Evolutionary conservation across 2,797 vertebrate species (phyloP).

Genomic region (Streptopelia turtur): DNA sequence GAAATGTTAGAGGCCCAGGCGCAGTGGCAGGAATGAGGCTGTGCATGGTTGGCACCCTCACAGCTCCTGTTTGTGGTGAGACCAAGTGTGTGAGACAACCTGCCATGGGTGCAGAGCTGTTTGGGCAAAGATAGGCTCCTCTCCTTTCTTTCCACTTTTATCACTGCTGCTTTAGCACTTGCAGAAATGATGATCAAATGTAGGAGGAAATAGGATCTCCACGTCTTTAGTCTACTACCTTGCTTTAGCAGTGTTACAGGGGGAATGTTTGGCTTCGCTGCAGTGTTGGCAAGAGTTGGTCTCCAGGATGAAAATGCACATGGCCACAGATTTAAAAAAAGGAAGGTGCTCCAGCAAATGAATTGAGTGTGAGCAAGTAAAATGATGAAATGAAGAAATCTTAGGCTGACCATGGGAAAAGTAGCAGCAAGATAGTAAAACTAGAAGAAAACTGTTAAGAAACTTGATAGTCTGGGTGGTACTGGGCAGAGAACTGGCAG

Average conservation of each 20-base stretch:
- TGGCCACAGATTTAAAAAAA: background rate
- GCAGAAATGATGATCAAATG: background rate
- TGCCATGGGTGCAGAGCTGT: background rate
- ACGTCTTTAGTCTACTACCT: background rate
- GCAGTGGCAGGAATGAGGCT: fast-evolving
- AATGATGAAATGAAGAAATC: background rate
- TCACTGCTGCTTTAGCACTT: background rate
- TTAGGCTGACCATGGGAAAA: background rate
- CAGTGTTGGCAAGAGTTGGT: background rate
- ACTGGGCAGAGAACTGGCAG: background rate
- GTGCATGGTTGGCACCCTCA: background rate
- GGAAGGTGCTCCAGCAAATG: background rate
- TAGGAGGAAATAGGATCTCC: background rate
- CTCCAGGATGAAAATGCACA: background rate
- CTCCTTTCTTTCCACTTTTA: background rate
- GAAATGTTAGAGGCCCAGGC: background rate
- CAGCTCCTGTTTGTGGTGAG: background rate
- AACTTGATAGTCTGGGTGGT: background rate
- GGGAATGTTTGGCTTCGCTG: background rate
- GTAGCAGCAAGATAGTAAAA: background rate
- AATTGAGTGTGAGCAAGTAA: background rate
- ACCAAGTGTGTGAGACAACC: background rate
- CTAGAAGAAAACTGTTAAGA: background rate
- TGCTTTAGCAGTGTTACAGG: background rate
- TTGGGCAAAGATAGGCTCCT: background rate